Conservation (phyloP, 2,113 vertebrate genomes). For the Melanostigma gelatinosum region DNA sequence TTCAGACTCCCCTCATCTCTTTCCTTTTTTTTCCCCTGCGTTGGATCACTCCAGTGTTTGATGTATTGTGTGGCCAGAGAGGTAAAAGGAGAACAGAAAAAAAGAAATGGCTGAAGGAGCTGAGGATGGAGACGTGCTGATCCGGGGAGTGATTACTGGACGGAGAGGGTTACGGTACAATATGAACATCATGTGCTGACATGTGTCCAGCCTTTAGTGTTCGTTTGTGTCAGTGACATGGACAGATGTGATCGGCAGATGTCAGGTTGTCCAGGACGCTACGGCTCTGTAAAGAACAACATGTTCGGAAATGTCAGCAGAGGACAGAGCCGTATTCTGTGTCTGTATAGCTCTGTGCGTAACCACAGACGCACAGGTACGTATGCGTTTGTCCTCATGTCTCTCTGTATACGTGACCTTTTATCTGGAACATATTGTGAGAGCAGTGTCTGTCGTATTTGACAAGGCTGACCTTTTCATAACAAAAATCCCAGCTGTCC, state of each 20-base stretch:
- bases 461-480: conserved; percentile 62
- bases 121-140: conserved; percentile 16
- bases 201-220: conserved; percentile 20
- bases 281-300: conserved; percentile 50
- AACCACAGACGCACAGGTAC: conserved; percentile 6
- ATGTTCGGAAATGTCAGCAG: conserved; percentile 48
- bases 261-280: conserved; percentile 38
- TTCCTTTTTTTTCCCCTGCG: conserved; percentile 14
- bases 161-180: conserved; percentile 6
- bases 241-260: conserved; percentile 71
- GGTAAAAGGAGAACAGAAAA: conserved; percentile 8
- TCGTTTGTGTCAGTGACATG: conserved; percentile 6
- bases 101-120: not conserved
- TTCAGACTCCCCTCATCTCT: conserved; percentile 40
- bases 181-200: conserved; percentile 23
- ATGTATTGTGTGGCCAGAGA: conserved; percentile 28
- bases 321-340: conserved; percentile 32
- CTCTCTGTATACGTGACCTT: conserved; percentile 26
- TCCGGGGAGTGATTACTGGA: not conserved
- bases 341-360: conserved; percentile 2
- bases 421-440: conserved; percentile 18
- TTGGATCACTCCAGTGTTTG: conserved; percentile 45
- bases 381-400: not conserved
- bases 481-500: not conserved
- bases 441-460: conserved; percentile 26